Evolutionary conservation across 1,140 invertebrate species (phyloP), one percentile per base, ranked within the genome.

Genomic region (Calycopis cecrops): DNA sequence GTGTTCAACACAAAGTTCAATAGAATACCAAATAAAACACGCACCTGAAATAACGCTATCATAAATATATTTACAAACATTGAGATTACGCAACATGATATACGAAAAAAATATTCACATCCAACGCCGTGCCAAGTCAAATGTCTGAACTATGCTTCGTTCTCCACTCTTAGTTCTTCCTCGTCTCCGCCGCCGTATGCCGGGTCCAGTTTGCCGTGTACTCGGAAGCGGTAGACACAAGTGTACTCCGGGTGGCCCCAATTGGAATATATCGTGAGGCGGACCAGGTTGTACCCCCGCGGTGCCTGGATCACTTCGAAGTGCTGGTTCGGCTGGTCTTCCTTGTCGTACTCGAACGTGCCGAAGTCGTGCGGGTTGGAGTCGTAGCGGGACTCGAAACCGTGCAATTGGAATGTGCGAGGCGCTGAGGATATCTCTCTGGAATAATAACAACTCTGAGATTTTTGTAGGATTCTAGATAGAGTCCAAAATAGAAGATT

Each of bases 351-450:
- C 59, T 85, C 80, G 49, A 78, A 87, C 8, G 61, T 77, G 11
- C 84, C 82, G 53, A 82, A 85, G 48, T 79, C 79, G 47, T 79
- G 73, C 1, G 77, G 73, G 48, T 79, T 75, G 9, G 65, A 55
- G 44, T 84, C 80, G 6, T 16, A 51, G 6, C 72, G 74, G 21
- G 47, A 72, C 42, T 78, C 67, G 17, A 85, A 50, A 6, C 81
- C 81, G 62, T 87, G 76, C 1, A 85, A 47, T 69, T 79, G 74
- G 57, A 85, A 72, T 6, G 74, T 52, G 3, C 84, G 79, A 1
- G 84, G 84, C 9, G 84, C 84, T 48, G 84, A 85, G 18, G 81
- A 80, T 65, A 87, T 87, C 64, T 87, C 83, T 48, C 83, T 86
- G 60, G 3, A 65, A 69, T 55, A 62, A 42, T 14, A 52, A 60